Percentiles rank a stretch among this genome's conserved stretches.
Conservation (phyloP, 2,113 vertebrate species). For the Chaetorhynchus papuensis region DNA sequence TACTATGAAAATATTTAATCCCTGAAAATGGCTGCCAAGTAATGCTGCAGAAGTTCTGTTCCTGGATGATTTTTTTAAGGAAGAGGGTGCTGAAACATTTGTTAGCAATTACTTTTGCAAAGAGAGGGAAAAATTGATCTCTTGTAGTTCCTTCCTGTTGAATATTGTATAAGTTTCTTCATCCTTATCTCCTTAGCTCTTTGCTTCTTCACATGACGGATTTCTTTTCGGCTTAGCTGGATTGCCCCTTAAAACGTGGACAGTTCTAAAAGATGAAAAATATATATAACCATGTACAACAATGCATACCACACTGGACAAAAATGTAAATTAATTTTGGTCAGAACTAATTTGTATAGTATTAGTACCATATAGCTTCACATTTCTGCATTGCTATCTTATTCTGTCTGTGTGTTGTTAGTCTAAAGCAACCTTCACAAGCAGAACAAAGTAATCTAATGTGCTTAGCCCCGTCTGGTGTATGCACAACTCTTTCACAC, state of each 20-base stretch:
- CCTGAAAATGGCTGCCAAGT: background rate
- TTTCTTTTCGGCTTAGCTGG: background rate
- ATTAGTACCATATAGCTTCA: background rate
- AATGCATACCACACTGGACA: background rate
- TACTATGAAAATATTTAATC: background rate
- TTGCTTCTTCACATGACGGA: background rate
- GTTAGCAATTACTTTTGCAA: background rate
- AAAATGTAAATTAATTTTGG: background rate
- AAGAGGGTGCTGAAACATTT: background rate
- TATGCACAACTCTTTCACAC: background rate
- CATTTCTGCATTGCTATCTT: background rate
- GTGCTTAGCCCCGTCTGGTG: background rate
- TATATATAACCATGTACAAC: background rate
- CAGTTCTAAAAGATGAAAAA: background rate
- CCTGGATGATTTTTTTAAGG: background rate
- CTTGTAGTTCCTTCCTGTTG: background rate
- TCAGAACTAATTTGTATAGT: background rate
- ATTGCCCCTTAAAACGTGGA: background rate
- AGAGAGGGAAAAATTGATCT: background rate
- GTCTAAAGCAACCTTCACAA: background rate
- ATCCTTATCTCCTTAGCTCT: background rate
- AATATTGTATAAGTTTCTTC: background rate
- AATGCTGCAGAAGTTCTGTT: background rate
- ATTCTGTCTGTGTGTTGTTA: background rate
- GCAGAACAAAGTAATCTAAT: background rate